Evolutionary conservation across 2,113 vertebrate species (phyloP), one percentile per base, ranked within the genome.

Genomic region (Alces alces): DNA sequence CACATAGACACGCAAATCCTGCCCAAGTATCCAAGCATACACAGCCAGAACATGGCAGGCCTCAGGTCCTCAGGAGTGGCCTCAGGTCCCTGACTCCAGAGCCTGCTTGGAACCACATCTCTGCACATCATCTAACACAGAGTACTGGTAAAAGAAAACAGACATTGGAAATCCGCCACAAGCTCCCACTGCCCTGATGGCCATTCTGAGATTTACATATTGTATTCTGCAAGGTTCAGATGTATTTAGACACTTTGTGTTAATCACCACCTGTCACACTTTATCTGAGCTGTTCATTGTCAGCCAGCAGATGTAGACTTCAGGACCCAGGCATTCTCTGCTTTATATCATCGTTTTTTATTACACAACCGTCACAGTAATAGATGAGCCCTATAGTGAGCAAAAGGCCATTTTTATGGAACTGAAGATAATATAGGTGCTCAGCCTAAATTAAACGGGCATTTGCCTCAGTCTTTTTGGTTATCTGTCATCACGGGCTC

Each of bases 251-350:
- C 30, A 96, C 93, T 88, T 66, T 39, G 55, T 86, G 78, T 92
- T 96, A 91, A 97, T 97, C 84, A 76, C 76, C 79, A 60, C 87
- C 83, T 93, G 95, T 87, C 97, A 85, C 73, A 58, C 1, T 92
- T 39, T 86, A 64, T 93, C 86, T 92, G 93, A 2, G 3, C 96
- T 96, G 61, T 85, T 95, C 87, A 80, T 93, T 92, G 79, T 98
- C 96, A 93, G 25, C 33, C 45, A 89, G 73, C n/a, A 73, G 52
- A 64, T 64, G 60, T 17, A 92, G 95, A 84, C 2, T 4, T 88
- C 28, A 45, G 25, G 60, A 66, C 17, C n/a, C 86, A 86, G 5
- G 27, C 19, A 3, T 45, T 57, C 79, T 93, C 86, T 93, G 92
- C 95, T 96, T 97, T 39, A 36, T 54, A 73, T 95, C 79, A 95